Percentiles rank a stretch among this genome's conserved stretches.
Conservation (phyloP, 2,888 invertebrate genomes). For the Heliconius charithonia region DNA sequence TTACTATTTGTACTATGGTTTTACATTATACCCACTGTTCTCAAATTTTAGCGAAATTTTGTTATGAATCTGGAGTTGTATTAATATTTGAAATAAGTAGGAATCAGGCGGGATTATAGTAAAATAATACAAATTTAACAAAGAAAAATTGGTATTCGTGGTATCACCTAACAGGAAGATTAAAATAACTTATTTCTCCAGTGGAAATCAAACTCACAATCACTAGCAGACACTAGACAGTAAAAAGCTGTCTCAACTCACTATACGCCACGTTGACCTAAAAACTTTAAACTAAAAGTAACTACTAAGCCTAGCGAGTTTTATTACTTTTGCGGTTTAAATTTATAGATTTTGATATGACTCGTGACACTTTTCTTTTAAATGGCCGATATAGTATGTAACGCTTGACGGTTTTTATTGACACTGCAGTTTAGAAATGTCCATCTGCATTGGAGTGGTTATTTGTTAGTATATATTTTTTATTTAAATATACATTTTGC, state of each 20-base stretch:
- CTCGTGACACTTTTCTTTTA: constrained; percentile 7
- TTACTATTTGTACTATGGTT: constrained; percentile 6
- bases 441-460: background rate
- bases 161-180: background rate
- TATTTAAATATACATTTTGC: background rate
- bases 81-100: background rate
- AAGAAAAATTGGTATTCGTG: too few relatives aligned
- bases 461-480: background rate
- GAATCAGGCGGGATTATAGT: background rate
- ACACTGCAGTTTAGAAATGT: constrained; percentile 6
- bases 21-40: background rate
- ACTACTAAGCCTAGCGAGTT: background rate
- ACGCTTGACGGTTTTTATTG: constrained; percentile 4
- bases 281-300: too few relatives aligned
- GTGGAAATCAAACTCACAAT: background rate
- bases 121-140: too few relatives aligned
- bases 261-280: background rate
- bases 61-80: too few relatives aligned
- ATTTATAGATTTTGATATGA: constrained; percentile 20
- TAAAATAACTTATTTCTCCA: background rate
- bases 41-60: background rate
- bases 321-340: constrained; percentile 11
- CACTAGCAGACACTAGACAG: background rate
- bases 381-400: background rate
- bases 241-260: background rate